Percentiles rank a stretch among this genome's conserved stretches.
Evolutionary conservation across 2,797 vertebrate species (phyloP).

Genomic region (Micropoecilia bifurca): DNA sequence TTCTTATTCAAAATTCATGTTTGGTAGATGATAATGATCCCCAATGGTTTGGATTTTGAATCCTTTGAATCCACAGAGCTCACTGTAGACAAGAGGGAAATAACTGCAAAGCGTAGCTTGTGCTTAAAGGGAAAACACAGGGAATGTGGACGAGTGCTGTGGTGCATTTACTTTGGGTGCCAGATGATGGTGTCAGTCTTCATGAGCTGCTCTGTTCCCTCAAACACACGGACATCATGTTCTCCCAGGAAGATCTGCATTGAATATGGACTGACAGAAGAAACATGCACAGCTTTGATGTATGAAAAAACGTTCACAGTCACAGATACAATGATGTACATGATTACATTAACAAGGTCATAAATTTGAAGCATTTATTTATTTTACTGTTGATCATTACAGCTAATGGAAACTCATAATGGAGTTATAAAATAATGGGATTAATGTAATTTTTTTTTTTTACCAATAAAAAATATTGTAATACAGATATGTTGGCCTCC

Average conservation of each 20-base stretch:
- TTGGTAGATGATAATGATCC: background rate
- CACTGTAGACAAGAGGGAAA: background rate
- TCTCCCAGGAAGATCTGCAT: constrained; percentile 82
- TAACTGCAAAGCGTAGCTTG: background rate
- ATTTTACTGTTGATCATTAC: background rate
- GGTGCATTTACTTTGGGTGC: constrained; percentile 65
- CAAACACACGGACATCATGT: constrained; percentile 68
- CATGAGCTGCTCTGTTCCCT: constrained; percentile 78
- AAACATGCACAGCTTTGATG: background rate
- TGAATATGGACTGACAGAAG: constrained; percentile 62
- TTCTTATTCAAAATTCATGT: background rate
- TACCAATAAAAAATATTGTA: background rate
- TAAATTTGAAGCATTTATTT: background rate
- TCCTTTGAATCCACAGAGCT: background rate
- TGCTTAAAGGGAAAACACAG: background rate
- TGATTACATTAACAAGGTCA: background rate
- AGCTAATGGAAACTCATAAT: background rate
- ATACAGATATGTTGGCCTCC: background rate
- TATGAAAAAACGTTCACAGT: background rate
- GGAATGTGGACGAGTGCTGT: background rate
- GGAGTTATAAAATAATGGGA: background rate
- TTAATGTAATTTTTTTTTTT: no score
- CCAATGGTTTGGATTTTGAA: background rate
- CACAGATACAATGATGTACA: background rate
- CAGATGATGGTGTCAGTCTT: constrained; percentile 77